Conservation (phyloP, 2,113 vertebrate genomes). For the Dasyprocta punctata region DNA sequence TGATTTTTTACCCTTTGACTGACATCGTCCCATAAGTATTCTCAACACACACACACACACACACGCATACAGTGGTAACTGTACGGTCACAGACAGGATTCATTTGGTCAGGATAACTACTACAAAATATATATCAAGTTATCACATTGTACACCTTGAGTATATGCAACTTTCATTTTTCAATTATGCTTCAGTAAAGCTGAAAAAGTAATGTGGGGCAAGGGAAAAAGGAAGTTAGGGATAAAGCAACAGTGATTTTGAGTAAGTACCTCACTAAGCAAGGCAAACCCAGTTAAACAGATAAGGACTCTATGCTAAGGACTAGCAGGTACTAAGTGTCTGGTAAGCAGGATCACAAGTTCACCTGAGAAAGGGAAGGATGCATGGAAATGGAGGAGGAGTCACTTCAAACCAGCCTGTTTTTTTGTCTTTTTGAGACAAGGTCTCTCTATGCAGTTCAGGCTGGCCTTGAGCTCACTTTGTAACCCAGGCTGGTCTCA, state of each 20-base stretch:
- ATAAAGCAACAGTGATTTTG: slow-evolving; percentile 1
- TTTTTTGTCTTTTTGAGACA: too few species aligned
- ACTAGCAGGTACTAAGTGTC: background rate
- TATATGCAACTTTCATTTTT: background rate
- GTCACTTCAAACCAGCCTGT: background rate
- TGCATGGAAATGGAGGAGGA: background rate
- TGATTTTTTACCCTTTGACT: background rate
- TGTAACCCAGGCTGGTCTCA: too few species aligned
- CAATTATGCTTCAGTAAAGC: background rate
- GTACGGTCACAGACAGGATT: background rate
- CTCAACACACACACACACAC: background rate
- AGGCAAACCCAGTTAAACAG: background rate
- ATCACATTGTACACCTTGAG: background rate
- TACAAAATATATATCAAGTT: background rate
- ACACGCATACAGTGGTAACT: background rate
- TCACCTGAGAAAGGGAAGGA: background rate
- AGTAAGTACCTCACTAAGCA: background rate
- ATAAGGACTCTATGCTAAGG: background rate
- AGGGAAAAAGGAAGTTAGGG: background rate
- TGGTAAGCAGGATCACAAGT: background rate
- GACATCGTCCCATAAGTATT: background rate
- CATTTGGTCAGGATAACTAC: background rate
- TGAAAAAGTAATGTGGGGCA: background rate
- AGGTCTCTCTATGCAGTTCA: too few species aligned
- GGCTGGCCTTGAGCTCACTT: too few species aligned